Evolutionary conservation across 53 echinoderm and acorn worm genomes (phyloP), one percentile per base, ranked within the genome.

Genomic region (Echinometra lucunter): DNA sequence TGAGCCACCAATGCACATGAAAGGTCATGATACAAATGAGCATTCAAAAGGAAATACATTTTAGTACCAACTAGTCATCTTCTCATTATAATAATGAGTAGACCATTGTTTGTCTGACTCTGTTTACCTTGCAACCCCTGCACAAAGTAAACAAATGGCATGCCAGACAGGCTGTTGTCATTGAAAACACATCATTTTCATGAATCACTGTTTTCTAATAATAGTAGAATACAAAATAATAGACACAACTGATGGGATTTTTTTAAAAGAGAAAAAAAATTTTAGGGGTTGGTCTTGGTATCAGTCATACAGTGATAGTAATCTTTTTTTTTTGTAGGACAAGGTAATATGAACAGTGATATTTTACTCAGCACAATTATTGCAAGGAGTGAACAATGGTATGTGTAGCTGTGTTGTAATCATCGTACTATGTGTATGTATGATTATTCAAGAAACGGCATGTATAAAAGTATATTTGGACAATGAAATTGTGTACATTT

Each of bases 161-260:
- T 57, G 63, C 37, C 89, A 58, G 89, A 37, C 60, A 37, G 57
- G 16, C 60, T 89, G 63, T 89, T 89, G 63, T 89, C 58, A 58
- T n/a, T 89, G 58, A 89, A 89, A 89, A 89, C 89, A 89, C 60
- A 38, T 32, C 58, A 25, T 60, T 60, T 89, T 89, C 37, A 89
- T 89, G 89, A 89, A 89, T 89, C 89, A 89, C 85, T 49, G 13
- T 83, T 83, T 45, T 83, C 83, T 47, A n/a, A 47, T 85, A 85
- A 85, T 85, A 85, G 85, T 49, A 82, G 45, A 2, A 85, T 17
- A 78, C 38, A 37, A 78, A 38, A 23, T 6, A 78, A 19, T 16
- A 74, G 74, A 78, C 78, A 78, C 17, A 78, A 78, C 42, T 40
- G 42, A 40, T 75, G 40, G n/a, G n/a, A n/a, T n/a, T n/a, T n/a